Conservation (phyloP, 2,797 vertebrate genomes). For the Bovichtus variegatus region DNA sequence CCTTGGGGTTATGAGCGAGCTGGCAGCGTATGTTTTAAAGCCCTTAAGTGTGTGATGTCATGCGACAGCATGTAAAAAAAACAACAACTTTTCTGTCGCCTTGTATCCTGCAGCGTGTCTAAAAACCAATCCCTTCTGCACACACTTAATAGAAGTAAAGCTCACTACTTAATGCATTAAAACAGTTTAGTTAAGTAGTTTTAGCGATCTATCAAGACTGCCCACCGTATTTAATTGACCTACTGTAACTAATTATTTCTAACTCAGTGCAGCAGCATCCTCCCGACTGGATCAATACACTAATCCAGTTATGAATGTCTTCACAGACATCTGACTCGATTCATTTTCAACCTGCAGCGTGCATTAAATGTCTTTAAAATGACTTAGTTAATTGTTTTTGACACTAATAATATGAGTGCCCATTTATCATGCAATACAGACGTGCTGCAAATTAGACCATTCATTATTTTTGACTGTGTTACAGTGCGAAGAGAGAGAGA, state of each 20-base stretch:
- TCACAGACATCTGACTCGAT: slow-evolving; percentile 25
- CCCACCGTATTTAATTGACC: slow-evolving; percentile 21
- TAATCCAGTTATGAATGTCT: slow-evolving; percentile 50
- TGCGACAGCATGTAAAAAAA: slow-evolving; percentile 29
- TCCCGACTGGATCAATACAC: slow-evolving; percentile 31
- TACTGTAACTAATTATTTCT: slow-evolving; percentile 14
- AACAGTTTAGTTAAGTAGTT: not conserved
- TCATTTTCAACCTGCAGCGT: slow-evolving; percentile 26
- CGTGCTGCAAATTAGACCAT: slow-evolving; percentile 6
- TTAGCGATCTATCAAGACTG: slow-evolving; percentile 2
- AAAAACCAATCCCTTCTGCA: slow-evolving; percentile 1
- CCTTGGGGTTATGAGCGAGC: slow-evolving; percentile 54
- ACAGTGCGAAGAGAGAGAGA: not conserved
- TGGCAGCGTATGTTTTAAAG: slow-evolving; percentile 55
- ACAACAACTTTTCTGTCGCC: slow-evolving; percentile 11
- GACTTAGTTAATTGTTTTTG: slow-evolving; percentile 48
- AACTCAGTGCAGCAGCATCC: slow-evolving; percentile 1
- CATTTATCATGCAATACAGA: slow-evolving; percentile 36
- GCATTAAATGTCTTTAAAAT: slow-evolving; percentile 29
- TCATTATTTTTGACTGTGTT: slow-evolving; percentile 31
- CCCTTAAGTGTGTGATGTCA: slow-evolving; percentile 63
- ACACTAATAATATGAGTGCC: slow-evolving; percentile 36
- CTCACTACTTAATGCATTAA: slow-evolving; percentile 17
- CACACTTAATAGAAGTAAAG: not conserved
- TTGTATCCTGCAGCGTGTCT: slow-evolving; percentile 36